Conservation (phyloP, 2,797 vertebrate genomes). For the Lepus townsendii region DNA sequence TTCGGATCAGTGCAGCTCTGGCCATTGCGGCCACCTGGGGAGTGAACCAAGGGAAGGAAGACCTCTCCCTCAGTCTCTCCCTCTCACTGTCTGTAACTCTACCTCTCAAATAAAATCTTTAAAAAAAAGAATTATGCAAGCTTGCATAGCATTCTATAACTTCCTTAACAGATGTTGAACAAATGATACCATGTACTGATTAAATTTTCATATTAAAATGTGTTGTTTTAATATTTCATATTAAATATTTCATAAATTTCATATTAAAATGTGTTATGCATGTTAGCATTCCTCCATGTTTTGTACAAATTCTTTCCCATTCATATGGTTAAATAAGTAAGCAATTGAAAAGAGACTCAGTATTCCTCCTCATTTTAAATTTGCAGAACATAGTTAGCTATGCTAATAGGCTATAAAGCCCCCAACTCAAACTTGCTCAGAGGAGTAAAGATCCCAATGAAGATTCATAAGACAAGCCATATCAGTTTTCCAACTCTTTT, state of each 20-base stretch:
- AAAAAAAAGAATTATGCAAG: background rate
- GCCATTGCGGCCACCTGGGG: too few species aligned
- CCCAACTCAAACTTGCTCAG: background rate
- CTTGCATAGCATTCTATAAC: background rate
- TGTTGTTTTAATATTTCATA: background rate
- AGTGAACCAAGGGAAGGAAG: too few species aligned
- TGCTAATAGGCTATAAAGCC: background rate
- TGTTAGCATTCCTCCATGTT: background rate
- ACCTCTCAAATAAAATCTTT: too few species aligned
- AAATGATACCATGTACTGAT: background rate
- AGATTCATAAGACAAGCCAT: background rate
- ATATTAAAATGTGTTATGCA: background rate
- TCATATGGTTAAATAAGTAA: background rate
- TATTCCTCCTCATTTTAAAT: background rate
- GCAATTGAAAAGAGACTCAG: background rate
- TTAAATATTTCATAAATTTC: too few species aligned
- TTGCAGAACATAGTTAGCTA: background rate
- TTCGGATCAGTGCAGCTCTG: too few species aligned
- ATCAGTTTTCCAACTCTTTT: background rate
- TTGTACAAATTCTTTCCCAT: background rate
- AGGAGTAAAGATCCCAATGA: background rate
- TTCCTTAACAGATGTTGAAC: conserved; percentile 19
- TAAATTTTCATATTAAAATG: conserved; percentile 3
- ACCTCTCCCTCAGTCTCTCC: too few species aligned
- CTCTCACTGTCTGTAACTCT: too few species aligned